Evolutionary conservation across 1,140 invertebrate species (phyloP).

Genomic region (Zaprionus camerounensis): DNA sequence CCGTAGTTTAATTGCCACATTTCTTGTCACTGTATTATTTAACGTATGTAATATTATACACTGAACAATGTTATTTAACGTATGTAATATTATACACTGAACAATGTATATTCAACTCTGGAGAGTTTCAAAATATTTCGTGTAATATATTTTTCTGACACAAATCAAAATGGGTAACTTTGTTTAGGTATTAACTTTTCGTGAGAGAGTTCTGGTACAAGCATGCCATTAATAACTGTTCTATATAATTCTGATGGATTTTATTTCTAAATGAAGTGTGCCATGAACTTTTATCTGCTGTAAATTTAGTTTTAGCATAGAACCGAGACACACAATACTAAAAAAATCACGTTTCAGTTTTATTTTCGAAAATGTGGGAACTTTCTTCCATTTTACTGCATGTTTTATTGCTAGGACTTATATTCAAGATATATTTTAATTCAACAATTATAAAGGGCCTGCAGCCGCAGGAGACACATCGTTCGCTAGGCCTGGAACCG

Average conservation of each 20-base stretch:
- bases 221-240: background rate
- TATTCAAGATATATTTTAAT: slow-evolving; percentile 88
- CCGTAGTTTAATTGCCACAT: slow-evolving; percentile 27
- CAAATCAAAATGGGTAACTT: background rate
- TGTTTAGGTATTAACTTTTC: background rate
- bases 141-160: background rate
- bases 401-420: slow-evolving; percentile 85
- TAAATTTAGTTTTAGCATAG: background rate
- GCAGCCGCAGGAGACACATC: slow-evolving; percentile 84
- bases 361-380: slow-evolving; percentile 70
- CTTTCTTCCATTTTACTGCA: slow-evolving; percentile 82
- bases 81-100: background rate
- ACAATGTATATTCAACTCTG: background rate
- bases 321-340: slow-evolving; percentile 1
- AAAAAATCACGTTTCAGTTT: slow-evolving; percentile 7
- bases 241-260: background rate
- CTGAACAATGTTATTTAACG: background rate
- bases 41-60: too few relatives aligned
- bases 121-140: background rate
- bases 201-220: background rate
- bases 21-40: background rate
- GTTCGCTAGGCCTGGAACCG: slow-evolving; percentile 81
- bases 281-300: background rate
- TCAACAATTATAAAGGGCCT: slow-evolving; percentile 86
- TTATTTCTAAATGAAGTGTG: background rate